Evolutionary conservation across 1,140 invertebrate genomes (phyloP).

Genomic region (Brachionus angularis): DNA sequence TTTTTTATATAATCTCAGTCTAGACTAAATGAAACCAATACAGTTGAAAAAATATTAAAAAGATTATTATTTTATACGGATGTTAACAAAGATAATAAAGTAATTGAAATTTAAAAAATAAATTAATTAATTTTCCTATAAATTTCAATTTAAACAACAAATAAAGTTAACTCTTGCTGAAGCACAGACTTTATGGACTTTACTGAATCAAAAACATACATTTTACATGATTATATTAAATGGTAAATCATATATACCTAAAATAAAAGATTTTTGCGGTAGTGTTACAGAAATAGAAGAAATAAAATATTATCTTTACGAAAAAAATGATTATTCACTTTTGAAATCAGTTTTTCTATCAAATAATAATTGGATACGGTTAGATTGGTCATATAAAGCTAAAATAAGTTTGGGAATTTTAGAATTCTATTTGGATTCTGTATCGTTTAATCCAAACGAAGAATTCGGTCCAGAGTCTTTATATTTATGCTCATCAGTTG

Average conservation of each 20-base stretch:
- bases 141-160: no score
- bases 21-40: constrained; percentile 19
- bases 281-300: constrained; percentile 1
- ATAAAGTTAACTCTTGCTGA: constrained; percentile 2
- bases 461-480: constrained; percentile 16
- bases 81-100: constrained; percentile 19
- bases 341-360: constrained; percentile 9
- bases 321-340: constrained; percentile 20
- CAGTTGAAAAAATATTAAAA: background rate
- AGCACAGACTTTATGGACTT: constrained; percentile 2
- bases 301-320: constrained; percentile 15
- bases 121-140: background rate
- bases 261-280: constrained; percentile 12
- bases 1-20: no score
- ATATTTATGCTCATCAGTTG: constrained; percentile 17
- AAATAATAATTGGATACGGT: constrained; percentile 16
- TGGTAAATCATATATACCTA: constrained; percentile 19
- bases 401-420: constrained; percentile 13
- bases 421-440: constrained; percentile 12
- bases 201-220: constrained; percentile 20
- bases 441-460: constrained; percentile 6
- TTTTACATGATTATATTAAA: constrained; percentile 4
- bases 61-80: constrained; percentile 18
- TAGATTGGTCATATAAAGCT: background rate
- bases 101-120: background rate